Base-by-base conservation (phyloP, 1,140 invertebrate species). In the Drosophila cardini region DNA sequence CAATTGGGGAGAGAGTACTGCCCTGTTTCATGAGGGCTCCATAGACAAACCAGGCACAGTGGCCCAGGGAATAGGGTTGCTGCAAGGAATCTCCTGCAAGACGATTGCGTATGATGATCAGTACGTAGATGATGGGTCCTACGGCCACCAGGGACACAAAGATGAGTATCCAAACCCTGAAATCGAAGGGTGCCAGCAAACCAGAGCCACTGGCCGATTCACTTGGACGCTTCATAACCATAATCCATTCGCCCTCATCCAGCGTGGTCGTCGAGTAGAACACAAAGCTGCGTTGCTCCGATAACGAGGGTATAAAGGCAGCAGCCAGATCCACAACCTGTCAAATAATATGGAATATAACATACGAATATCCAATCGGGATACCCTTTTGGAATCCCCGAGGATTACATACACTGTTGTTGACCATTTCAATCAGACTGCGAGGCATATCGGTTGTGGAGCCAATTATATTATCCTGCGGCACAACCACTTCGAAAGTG, bases 1-100 rank as follows among this genome's bases (percentile, higher is more conserved):
- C 95, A 58, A 94, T 94, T 7, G 96, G 96, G 40, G 95, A 94
- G n/a, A 97, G 92, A 0, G 94, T 96, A 18, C 96, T 96, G 30
- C 97, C 96, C 92, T 98, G 97, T 78, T 97, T 97, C 92, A 97
- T 94, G n/a, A 97, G 93, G 10, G 96, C 96, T 11, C 96, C 96
- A 86, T 97, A 98, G 1, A 96, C 96, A 78, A 97, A 98, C 97
- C 97, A 97, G 46, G 96, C 93, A 76, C 96, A 97, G 5, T 95
- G 93, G 5, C 94, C 93, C 15, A 97, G 80, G 0, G 94, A 93
- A 72, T 95, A 96, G 3, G 93, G 93, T 30, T 93, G 92, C 43
- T 94, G 93, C 1, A 93, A 80, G 10, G 93, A 83, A 72, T 93
- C 93, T 65, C 92, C 93, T 21, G 94, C 93, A 10, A 96, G 81